Base-by-base conservation (phyloP, 2,113 vertebrate species). In the Epinephelus lanceolatus region DNA sequence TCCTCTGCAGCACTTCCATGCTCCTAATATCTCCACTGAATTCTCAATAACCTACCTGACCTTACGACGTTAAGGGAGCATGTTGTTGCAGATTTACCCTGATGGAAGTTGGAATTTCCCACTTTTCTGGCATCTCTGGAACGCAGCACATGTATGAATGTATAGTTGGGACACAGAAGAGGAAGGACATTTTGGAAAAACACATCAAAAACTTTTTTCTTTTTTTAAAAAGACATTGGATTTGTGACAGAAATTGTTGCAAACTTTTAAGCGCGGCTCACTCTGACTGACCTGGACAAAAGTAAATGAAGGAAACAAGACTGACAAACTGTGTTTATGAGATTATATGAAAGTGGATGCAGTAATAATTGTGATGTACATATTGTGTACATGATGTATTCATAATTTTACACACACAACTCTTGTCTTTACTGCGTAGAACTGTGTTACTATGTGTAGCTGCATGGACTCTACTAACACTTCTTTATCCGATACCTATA, bases 351-450 rank as follows among this genome's bases (percentile, higher is more conserved):
- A 83, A 52, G n/a, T 55, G 21, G 47, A 86, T 61, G 70, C 67
- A 83, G 69, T 81, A 65, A 74, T 27, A 52, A 23, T 25, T 8
- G 25, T 4, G 3, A 8, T 81, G 83, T 89, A 74, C 12, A 78
- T 82, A 67, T 49, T 6, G 2, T 89, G 76, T 84, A 59, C 52
- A 30, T 40, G 37, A 51, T 66, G 14, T 77, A 78, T 70, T 74
- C 71, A 42, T 52, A 11, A 49, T 66, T 83, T 67, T 68, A 76
- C 53, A 42, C 53, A 72, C 27, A 52, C 37, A n/a, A 27, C 10
- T 25, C 42, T 45, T 4, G 3, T 67, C 71, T 82, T 33, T 78
- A 67, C 47, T 66, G 12, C 53, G 11, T 77, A 63, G 33, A 76
- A 33, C 67, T 73, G 47, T 19, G 11, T 60, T 17, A 30, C 15